Conservation (phyloP, 2,113 vertebrate species). For the Toxotes chatareus region DNA sequence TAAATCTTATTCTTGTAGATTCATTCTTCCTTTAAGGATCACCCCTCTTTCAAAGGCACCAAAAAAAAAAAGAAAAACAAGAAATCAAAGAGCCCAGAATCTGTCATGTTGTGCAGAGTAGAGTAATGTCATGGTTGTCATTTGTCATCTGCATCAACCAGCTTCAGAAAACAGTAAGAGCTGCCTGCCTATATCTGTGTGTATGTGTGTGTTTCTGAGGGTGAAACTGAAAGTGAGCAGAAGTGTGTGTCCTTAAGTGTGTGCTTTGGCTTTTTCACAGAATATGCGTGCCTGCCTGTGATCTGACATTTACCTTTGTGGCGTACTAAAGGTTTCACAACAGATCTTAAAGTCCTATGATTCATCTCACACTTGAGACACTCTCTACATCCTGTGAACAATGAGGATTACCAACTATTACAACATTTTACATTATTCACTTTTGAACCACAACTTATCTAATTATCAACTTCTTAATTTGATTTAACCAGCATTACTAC, state of each 20-base stretch:
- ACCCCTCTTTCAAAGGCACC: background rate
- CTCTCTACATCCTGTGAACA: background rate
- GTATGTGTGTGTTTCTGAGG: background rate
- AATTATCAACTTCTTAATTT: background rate
- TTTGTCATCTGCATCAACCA: slow-evolving; percentile 19
- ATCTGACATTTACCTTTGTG: slow-evolving; percentile 52
- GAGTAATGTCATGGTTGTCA: slow-evolving; percentile 30
- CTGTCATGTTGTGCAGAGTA: background rate
- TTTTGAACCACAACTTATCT: background rate
- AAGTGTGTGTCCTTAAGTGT: background rate
- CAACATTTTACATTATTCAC: slow-evolving; percentile 6
- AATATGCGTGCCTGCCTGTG: slow-evolving; percentile 15
- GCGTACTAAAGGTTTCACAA: slow-evolving; percentile 30
- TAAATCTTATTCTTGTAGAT: background rate
- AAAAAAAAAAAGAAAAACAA: background rate
- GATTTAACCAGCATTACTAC: no score
- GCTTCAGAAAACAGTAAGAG: background rate
- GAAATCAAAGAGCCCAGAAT: background rate
- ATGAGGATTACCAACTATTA: background rate
- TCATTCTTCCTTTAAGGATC: background rate
- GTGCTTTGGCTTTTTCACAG: background rate
- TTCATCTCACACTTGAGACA: slow-evolving; percentile 21
- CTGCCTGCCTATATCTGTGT: slow-evolving; percentile 6
- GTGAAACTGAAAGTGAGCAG: slow-evolving; percentile 4
- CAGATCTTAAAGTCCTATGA: slow-evolving; percentile 29